Percentiles rank a stretch among this genome's conserved stretches.
These are phyloP conservation scores for Drosophila ohnishii DNA, from an alignment of 1,140 invertebrate species.

Conservation along the genomic window DNA sequence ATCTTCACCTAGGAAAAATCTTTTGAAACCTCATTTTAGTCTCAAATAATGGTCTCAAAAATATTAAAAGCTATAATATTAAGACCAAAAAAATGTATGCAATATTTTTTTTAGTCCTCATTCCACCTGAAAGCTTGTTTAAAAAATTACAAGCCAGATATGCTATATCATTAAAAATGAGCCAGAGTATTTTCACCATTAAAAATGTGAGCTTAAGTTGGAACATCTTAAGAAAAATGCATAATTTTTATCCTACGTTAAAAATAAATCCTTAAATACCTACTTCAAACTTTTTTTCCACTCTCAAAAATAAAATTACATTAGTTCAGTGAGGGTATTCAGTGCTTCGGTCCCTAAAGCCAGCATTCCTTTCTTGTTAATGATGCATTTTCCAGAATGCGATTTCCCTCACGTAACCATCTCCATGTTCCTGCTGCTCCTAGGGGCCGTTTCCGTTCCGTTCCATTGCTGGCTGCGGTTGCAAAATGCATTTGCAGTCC, in stretches of 20 bases:
- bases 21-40: neutral
- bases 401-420: constrained; percentile 43
- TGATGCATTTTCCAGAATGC: constrained; percentile 38
- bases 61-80: neutral
- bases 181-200: neutral
- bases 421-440: constrained; percentile 23
- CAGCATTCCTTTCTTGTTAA: constrained; percentile 14
- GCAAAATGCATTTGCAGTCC: constrained; percentile 55
- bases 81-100: neutral
- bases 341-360: neutral
- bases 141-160: too few species aligned
- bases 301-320: neutral
- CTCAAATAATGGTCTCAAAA: neutral
- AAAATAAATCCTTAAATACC: neutral
- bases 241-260: neutral
- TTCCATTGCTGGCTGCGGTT: constrained; percentile 36
- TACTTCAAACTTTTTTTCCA: too few species aligned
- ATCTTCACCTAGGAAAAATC: neutral
- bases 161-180: neutral
- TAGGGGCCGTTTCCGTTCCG: constrained; percentile 7
- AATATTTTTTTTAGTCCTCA: neutral
- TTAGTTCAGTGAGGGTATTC: constrained; percentile 17
- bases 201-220: neutral
- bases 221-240: neutral
- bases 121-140: neutral